Evolutionary conservation across 2,113 vertebrate species (phyloP), one percentile per base, ranked within the genome.

Genomic region (Boleophthalmus pectinirostris): DNA sequence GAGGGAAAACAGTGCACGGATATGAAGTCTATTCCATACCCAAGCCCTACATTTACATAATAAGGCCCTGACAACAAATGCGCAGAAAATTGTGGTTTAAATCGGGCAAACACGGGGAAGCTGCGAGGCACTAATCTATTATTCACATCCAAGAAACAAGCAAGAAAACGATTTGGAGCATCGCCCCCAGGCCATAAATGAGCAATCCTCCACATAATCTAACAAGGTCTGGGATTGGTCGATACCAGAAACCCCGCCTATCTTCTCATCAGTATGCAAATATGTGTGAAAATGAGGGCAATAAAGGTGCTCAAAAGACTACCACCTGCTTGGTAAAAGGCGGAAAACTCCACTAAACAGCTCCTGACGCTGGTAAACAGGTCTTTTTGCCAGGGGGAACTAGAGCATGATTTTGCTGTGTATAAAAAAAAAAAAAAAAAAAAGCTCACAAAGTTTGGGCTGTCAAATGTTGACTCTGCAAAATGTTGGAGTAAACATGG

Each of bases 221-320:
- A 72, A 81, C 66, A 68, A 80, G 66, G 68, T 49, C 57, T 77
- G 66, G 72, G 66, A 81, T 74, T 87, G 84, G 84, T 70, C 71
- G 20, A 74, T 74, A 51, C 74, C 35, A 60, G 11, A 72, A 72
- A 74, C 29, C 66, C 72, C 79, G 24, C 67, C 72, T 43, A 13
- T 70, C 74, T 73, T 79, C 60, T 75, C 66, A 76, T 71, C 65
- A 70, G 60, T n/a, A 84, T 83, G 81, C 56, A 87, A 83, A 84
- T 79, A 12, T 60, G 78, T 80, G 69, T 23, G 47, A 43, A 63
- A 43, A 64, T 18, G 33, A 64, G 33, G 61, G 61, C 16, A 14
- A 1, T 21, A 76, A 38, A n/a, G 14, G 5, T 75, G 67, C 61
- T 82, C 49, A 73, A 70, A 72, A 85, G 64, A 64, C 83, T 77